phyloP scores from a whole-genome alignment of 2,113 vertebrate genomes.

The Atractosteus spatula region DNA sequence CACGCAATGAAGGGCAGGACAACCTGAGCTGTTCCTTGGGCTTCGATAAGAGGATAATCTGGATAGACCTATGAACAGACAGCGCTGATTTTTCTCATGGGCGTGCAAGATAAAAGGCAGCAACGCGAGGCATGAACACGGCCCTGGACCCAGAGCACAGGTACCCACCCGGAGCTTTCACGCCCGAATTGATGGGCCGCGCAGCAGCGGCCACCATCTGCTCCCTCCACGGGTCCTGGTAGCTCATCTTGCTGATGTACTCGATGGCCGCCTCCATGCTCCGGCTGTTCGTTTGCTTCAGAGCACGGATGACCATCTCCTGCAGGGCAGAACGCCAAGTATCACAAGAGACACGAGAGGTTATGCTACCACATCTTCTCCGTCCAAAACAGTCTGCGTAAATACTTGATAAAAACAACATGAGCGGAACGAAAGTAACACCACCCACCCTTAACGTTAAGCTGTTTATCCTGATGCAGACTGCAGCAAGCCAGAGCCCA shows the following conservation, averaged over 20 bases:
- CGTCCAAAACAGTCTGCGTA: no score
- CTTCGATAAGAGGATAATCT: no score
- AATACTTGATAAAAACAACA: no score
- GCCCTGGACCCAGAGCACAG: constrained; percentile 12
- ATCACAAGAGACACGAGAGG: no score
- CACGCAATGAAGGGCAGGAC: no score
- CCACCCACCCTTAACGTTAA: no score
- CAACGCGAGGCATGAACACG: constrained; percentile 9
- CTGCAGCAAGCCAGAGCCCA: no score
- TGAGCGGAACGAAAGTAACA: no score
- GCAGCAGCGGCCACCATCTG: constrained; percentile 76
- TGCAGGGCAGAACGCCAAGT: constrained; percentile 34
- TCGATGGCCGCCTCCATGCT: constrained; percentile 83
- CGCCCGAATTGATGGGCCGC: constrained; percentile 71
- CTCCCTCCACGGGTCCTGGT: constrained; percentile 84
- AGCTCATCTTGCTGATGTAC: constrained; percentile 89
- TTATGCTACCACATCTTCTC: no score
- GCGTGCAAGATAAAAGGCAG: constrained; percentile 7
- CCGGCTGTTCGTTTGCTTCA: constrained; percentile 81
- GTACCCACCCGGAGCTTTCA: constrained; percentile 80
- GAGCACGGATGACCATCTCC: constrained; percentile 82
- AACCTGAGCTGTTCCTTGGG: no score
- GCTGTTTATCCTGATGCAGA: no score
- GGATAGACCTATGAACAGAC: no score
- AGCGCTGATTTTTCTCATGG: constrained; percentile 1